phyloP scores from a whole-genome alignment of 2,797 vertebrate genomes.

The Catamblyrhynchus diadema region DNA sequence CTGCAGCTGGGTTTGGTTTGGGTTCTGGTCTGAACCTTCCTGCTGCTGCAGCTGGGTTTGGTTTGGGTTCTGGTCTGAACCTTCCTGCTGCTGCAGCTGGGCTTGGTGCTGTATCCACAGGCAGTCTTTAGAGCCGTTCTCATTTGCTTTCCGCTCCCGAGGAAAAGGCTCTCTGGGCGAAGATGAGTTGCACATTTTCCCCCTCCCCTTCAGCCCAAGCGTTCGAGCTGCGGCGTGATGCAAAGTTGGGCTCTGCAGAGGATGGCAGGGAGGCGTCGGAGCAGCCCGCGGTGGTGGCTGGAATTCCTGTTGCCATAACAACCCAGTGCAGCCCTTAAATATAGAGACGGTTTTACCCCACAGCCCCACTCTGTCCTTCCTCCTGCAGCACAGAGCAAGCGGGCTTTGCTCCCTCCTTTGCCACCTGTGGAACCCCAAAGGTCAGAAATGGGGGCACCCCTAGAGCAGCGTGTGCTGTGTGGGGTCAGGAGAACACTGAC shows the following conservation, averaged over 20 bases:
- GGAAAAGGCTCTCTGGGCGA: not conserved
- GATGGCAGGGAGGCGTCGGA: not conserved
- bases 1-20: not conserved
- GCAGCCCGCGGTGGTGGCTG: conserved; percentile 16
- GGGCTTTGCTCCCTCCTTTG: not conserved
- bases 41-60: not conserved
- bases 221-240: not conserved
- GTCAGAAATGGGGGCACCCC: not conserved
- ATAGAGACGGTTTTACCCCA: not conserved
- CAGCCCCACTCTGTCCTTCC: not conserved
- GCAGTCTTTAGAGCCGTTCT: not conserved
- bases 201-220: not conserved
- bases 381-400: not conserved
- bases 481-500: not conserved
- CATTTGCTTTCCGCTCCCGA: not conserved
- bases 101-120: not conserved
- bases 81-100: not conserved
- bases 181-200: not conserved
- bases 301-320: conserved; percentile 61
- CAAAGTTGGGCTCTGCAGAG: conserved; percentile 36
- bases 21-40: not conserved
- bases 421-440: not conserved
- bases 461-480: accelerated
- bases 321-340: conserved; percentile 25
- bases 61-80: not conserved